phyloP scores from a whole-genome alignment of 2,888 invertebrate genomes.

The Crocallis elinguaria region DNA sequence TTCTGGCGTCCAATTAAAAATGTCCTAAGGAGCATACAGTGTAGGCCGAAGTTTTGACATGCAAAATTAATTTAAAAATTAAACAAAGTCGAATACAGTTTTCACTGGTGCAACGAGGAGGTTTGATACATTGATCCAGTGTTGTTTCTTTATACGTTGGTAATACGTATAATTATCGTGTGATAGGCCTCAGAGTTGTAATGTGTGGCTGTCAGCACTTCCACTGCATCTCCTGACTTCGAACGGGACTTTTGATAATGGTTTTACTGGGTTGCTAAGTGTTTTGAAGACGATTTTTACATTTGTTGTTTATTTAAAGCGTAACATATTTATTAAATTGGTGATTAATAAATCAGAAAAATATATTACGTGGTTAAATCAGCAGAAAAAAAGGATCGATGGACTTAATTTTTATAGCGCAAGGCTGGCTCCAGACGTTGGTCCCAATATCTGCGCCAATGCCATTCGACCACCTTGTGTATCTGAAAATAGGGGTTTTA shows the following conservation, averaged over 20 bases:
- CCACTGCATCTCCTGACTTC: conserved; percentile 34
- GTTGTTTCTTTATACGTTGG: conserved; percentile 37
- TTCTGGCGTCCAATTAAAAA: conserved; percentile 37
- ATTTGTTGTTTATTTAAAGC: too few relatives aligned
- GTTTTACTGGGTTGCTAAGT: conserved; percentile 9
- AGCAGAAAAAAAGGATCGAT: too few relatives aligned
- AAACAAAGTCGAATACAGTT: conserved; percentile 53
- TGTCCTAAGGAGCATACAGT: conserved; percentile 30
- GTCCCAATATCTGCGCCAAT: too few relatives aligned
- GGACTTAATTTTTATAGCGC: too few relatives aligned
- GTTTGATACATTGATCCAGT: conserved; percentile 27
- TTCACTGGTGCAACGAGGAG: conserved; percentile 23
- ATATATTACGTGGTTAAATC: too few relatives aligned
- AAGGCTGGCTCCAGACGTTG: too few relatives aligned
- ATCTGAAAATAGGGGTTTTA: too few relatives aligned
- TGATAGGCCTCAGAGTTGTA: conserved; percentile 58
- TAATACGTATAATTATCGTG: conserved; percentile 60
- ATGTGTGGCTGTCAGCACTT: conserved; percentile 66
- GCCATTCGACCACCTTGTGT: too few relatives aligned
- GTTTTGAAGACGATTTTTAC: conserved; percentile 1
- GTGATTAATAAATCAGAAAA: too few relatives aligned
- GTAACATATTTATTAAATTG: too few relatives aligned
- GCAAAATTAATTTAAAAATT: conserved; percentile 51
- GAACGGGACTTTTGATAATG: conserved; percentile 2
- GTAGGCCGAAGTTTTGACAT: conserved; percentile 34